Evolutionary conservation across 2,113 vertebrate genomes (phyloP).

Genomic region (Apteryx mantelli): DNA sequence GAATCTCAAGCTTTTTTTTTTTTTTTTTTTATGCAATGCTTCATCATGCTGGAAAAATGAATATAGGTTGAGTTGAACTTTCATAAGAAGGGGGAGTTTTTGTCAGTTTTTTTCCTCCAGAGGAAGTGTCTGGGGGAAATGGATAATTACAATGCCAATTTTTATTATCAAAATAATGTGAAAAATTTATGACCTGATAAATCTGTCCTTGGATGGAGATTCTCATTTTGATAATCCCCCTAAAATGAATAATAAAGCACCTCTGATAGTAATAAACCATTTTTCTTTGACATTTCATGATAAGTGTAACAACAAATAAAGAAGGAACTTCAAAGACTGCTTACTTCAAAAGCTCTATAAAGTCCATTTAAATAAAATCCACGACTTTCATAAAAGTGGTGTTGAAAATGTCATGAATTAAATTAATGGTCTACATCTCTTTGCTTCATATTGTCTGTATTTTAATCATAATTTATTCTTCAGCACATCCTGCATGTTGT

Average conservation of each 20-base stretch:
- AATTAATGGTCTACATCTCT: constrained; percentile 64
- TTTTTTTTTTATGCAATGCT: background rate
- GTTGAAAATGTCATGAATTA: constrained; percentile 73
- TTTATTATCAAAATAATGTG: constrained; percentile 66
- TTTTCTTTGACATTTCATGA: constrained; percentile 68
- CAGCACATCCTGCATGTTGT: constrained; percentile 62
- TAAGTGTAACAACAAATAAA: constrained; percentile 71
- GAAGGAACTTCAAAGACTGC: constrained; percentile 64
- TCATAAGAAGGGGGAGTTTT: constrained; percentile 18
- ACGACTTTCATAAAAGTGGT: constrained; percentile 60
- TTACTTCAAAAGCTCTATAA: constrained; percentile 72
- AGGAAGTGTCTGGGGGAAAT: constrained; percentile 36
- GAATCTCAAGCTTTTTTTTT: background rate
- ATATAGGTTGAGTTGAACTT: background rate
- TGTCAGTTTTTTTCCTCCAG: constrained; percentile 15
- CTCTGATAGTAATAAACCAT: constrained; percentile 63
- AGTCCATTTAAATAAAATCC: constrained; percentile 72
- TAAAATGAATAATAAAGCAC: constrained; percentile 70
- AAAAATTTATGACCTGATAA: constrained; percentile 66
- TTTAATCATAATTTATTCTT: constrained; percentile 73
- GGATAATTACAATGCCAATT: constrained; percentile 58
- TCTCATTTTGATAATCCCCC: constrained; percentile 70
- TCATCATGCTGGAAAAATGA: background rate
- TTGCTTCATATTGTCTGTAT: constrained; percentile 67
- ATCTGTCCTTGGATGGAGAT: constrained; percentile 57